Percentiles rank a stretch among this genome's conserved stretches.
phyloP scores from a whole-genome alignment of 2,888 invertebrate species.

The Athrips mouffetella region DNA sequence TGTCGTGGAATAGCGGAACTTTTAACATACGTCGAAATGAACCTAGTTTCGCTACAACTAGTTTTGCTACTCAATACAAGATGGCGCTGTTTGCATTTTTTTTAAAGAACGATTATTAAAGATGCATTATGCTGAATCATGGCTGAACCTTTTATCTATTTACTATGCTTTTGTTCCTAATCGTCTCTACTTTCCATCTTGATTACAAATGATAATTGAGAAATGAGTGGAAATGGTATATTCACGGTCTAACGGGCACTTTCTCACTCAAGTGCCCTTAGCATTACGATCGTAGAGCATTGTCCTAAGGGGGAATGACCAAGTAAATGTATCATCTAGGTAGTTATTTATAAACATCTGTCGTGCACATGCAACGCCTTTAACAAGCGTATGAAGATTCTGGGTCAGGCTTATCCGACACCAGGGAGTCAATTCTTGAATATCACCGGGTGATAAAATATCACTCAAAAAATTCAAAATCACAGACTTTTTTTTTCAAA shows the following conservation, averaged over 20 bases:
- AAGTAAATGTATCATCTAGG: no score
- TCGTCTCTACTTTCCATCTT: slow-evolving; percentile 16
- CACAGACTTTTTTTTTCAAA: no score
- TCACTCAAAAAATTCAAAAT: no score
- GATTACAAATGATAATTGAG: slow-evolving; percentile 39
- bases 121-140: no score
- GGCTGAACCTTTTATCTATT: not conserved
- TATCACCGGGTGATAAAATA: no score
- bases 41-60: not conserved
- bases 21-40: no score
- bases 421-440: no score
- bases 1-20: slow-evolving; percentile 19
- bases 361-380: no score
- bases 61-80: slow-evolving; percentile 15
- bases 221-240: slow-evolving; percentile 53
- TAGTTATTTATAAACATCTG: no score
- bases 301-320: slow-evolving; percentile 27
- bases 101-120: no score
- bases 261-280: slow-evolving; percentile 49
- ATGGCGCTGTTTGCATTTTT: slow-evolving; percentile 18
- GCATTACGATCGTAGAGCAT: slow-evolving; percentile 40
- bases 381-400: no score
- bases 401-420: no score
- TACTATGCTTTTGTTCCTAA: not conserved
- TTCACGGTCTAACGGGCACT: slow-evolving; percentile 41